A percentile compares a stretch with the other conserved stretches of the same genome.
Evolutionary conservation across 2,888 invertebrate species (phyloP).

Genomic region (Drosophila hawaiiensis): DNA sequence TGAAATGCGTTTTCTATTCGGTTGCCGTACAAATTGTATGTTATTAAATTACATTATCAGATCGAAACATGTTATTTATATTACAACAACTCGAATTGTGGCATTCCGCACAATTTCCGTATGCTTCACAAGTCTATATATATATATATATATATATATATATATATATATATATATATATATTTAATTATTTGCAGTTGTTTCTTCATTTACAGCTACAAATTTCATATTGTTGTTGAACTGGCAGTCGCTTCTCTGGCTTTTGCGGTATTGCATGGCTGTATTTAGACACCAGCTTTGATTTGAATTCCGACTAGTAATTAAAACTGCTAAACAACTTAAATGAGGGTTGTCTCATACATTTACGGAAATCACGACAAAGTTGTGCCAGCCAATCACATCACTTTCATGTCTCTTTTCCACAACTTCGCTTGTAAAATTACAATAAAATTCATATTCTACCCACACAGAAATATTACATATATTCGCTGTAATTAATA

Average conservation of each 20-base stretch:
- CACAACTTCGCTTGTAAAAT: neutral
- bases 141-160: no score
- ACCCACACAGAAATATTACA: neutral
- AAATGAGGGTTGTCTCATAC: conserved; percentile 18
- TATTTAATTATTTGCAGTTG: neutral
- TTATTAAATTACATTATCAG: conserved; percentile 3
- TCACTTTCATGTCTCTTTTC: conserved; percentile 43
- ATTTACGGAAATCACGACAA: conserved; percentile 7
- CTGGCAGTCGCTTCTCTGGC: conserved; percentile 13
- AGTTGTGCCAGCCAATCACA: neutral
- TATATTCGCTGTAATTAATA: neutral
- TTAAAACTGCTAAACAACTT: conserved; percentile 39
- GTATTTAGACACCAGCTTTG: conserved; percentile 33
- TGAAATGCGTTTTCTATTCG: conserved; percentile 9
- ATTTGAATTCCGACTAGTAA: conserved; percentile 39
- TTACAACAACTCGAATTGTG: conserved; percentile 1
- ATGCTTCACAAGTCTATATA: conserved; percentile 4
- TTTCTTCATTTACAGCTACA: conserved; percentile 7
- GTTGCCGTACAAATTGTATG: conserved; percentile 7
- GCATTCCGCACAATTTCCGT: conserved; percentile 8
- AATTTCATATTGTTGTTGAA: conserved; percentile 18
- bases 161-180: no score
- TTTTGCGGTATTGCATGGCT: conserved; percentile 37
- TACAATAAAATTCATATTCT: neutral
- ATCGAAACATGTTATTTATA: conserved; percentile 18